Conservation (phyloP, 2,888 invertebrate genomes). For the Tenthredo scrophulariae region DNA sequence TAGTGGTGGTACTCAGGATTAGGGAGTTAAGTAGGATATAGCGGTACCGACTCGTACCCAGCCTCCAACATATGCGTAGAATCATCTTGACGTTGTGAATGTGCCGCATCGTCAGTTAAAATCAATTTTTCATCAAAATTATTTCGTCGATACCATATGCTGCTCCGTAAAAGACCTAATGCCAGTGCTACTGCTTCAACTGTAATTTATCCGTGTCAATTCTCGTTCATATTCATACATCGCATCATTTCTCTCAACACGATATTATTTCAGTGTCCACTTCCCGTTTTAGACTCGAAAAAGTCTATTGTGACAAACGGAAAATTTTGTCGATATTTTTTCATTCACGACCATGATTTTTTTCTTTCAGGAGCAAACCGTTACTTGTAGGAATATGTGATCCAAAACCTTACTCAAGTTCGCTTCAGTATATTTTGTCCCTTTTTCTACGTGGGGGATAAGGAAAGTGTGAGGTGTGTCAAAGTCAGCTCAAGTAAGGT, state of each 20-base stretch:
- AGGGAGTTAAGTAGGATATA: background rate
- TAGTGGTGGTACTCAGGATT: background rate
- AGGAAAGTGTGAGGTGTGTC: background rate
- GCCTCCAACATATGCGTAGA: background rate
- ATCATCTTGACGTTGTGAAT: background rate
- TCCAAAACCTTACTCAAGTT: background rate
- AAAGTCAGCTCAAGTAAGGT: slow-evolving; percentile 4
- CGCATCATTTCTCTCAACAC: background rate
- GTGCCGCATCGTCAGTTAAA: background rate
- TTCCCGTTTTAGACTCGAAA: background rate
- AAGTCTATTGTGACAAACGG: background rate
- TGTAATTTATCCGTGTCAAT: background rate
- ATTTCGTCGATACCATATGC: background rate
- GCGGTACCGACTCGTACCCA: background rate
- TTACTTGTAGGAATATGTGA: background rate
- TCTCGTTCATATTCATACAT: background rate
- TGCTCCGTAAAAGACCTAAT: background rate
- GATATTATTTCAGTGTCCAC: background rate
- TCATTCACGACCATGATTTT: background rate
- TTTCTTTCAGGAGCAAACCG: background rate
- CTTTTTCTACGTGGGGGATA: background rate
- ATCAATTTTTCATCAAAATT: background rate
- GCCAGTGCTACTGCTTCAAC: background rate
- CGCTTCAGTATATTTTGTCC: background rate
- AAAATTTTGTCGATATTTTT: background rate